Evolutionary conservation across 2,888 invertebrate species (phyloP).

Genomic region (Alcis repandata): DNA sequence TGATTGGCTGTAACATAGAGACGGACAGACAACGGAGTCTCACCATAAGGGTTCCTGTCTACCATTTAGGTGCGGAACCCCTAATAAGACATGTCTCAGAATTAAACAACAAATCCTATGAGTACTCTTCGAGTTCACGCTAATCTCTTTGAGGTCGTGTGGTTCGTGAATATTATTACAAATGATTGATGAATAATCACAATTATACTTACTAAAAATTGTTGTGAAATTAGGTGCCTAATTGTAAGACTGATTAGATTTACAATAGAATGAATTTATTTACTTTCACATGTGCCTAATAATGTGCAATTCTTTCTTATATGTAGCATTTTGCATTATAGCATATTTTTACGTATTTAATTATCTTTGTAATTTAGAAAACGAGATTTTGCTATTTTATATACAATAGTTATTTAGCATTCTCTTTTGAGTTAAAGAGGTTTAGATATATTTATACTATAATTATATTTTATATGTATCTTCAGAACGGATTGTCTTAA

Average conservation of each 20-base stretch:
- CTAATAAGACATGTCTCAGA: too few species aligned
- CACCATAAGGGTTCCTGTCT: too few species aligned
- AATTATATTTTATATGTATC: neutral
- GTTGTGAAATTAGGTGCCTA: slow-evolving; percentile 49
- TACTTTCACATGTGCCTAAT: slow-evolving; percentile 48
- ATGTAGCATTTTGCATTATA: neutral
- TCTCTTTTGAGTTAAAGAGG: neutral
- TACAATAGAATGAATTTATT: slow-evolving; percentile 46
- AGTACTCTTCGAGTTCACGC: too few species aligned
- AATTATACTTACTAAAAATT: too few species aligned
- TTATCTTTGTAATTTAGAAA: neutral
- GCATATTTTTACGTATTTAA: neutral
- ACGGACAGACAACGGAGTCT: too few species aligned
- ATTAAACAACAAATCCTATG: too few species aligned
- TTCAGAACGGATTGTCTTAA: too few species aligned
- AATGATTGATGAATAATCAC: too few species aligned
- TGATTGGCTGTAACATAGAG: too few species aligned
- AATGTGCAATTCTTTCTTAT: slow-evolving; percentile 20
- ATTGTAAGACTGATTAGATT: slow-evolving; percentile 74
- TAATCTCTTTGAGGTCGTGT: too few species aligned
- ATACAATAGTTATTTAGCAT: neutral
- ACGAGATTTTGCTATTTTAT: neutral
- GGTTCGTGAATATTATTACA: too few species aligned
- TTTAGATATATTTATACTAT: neutral
- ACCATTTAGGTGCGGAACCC: too few species aligned